Percentiles rank a stretch among this genome's conserved stretches.
phyloP scores from a whole-genome alignment of 1,140 invertebrate genomes.

The Palaemon carinicauda region DNA sequence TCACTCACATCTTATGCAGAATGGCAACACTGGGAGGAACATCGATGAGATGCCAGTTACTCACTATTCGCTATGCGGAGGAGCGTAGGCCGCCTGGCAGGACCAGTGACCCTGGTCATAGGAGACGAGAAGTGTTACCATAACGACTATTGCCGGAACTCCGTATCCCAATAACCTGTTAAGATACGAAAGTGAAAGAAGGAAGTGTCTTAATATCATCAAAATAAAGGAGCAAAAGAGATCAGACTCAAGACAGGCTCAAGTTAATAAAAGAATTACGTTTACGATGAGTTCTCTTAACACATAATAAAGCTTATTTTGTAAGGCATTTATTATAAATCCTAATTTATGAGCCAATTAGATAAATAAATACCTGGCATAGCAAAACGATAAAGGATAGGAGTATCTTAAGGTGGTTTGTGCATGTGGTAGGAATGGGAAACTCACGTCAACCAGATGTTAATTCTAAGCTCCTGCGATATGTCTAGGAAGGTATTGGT shows the following conservation, averaged over 20 bases:
- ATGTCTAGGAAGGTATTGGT: too few species aligned
- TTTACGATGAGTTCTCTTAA: too few species aligned
- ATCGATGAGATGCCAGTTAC: background rate
- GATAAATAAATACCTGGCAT: too few species aligned
- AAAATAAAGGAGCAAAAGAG: background rate
- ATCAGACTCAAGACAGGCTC: too few species aligned
- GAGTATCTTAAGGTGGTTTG: too few species aligned
- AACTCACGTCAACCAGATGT: too few species aligned
- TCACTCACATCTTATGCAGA: background rate
- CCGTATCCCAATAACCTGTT: constrained; percentile 39
- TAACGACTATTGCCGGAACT: constrained; percentile 17
- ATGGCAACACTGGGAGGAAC: background rate
- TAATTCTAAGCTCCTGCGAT: too few species aligned
- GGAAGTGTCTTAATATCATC: background rate
- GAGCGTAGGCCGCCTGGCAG: constrained; percentile 1
- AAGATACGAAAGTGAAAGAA: background rate
- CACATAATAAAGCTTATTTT: too few species aligned
- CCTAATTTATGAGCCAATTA: too few species aligned
- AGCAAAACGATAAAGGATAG: too few species aligned
- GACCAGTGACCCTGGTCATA: background rate
- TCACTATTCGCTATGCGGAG: constrained; percentile 28
- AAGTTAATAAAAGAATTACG: background rate
- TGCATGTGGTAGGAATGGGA: too few species aligned
- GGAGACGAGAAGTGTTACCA: constrained; percentile 7
- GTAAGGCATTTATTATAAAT: too few species aligned